phyloP scores from a whole-genome alignment of 1,140 invertebrate genomes.

The Orchesella cincta region DNA sequence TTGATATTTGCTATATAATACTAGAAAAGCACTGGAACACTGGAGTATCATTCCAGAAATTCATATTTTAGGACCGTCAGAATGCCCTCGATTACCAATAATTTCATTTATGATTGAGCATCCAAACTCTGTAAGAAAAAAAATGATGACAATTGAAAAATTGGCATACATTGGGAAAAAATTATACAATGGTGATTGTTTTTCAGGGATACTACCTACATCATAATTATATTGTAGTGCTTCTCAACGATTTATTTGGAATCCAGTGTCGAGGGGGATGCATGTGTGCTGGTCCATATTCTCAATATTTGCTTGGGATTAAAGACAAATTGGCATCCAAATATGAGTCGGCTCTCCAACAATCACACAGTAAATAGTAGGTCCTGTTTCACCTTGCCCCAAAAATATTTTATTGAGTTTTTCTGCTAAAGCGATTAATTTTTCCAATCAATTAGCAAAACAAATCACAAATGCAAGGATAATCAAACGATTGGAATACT shows the following conservation, averaged over 20 bases:
- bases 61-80: neutral
- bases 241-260: conserved; percentile 88
- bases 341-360: conserved; percentile 74
- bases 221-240: conserved; percentile 82
- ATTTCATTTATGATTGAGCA: conserved; percentile 21
- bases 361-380: conserved; percentile 58
- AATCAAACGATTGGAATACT: conserved; percentile 64
- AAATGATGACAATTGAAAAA: too few relatives aligned
- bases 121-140: too few relatives aligned
- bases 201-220: conserved; percentile 67
- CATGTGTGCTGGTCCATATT: conserved; percentile 79
- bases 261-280: conserved; percentile 84
- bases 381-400: neutral
- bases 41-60: conserved; percentile 13
- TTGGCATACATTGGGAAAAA: too few relatives aligned
- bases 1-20: neutral
- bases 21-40: neutral
- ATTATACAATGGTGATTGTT: too few relatives aligned
- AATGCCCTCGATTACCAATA: neutral
- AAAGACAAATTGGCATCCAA: conserved; percentile 71
- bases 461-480: conserved; percentile 63
- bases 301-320: conserved; percentile 80
- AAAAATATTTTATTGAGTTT: neutral
- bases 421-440: conserved; percentile 1
- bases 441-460: conserved; percentile 59